Evolutionary conservation across 2,797 vertebrate genomes (phyloP).

Genomic region (Perodicticus potto): DNA sequence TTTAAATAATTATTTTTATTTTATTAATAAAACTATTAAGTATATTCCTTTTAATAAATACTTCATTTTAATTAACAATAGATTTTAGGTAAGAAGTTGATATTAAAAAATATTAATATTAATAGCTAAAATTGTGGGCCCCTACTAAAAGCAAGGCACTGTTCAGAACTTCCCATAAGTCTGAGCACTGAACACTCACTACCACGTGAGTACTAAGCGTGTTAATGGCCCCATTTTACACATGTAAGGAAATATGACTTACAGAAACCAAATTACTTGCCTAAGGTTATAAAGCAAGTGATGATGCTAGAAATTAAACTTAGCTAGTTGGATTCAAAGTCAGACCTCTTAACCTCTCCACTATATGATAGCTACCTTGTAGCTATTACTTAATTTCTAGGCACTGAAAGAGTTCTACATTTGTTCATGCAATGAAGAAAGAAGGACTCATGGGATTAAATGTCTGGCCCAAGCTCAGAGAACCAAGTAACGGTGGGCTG

Average conservation of each 20-base stretch:
- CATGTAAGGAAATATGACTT: background rate
- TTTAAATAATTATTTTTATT: conserved; percentile 22
- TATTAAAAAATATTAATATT: background rate
- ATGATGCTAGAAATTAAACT: conserved; percentile 10
- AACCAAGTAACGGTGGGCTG: background rate
- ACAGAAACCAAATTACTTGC: background rate
- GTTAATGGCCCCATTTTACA: background rate
- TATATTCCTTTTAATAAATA: conserved; percentile 6
- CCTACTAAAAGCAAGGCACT: background rate
- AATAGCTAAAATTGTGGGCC: background rate
- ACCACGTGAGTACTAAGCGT: background rate
- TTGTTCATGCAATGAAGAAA: background rate
- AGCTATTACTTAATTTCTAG: background rate
- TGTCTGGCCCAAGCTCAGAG: background rate
- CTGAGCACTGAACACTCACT: background rate
- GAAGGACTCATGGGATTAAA: background rate
- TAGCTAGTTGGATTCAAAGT: background rate
- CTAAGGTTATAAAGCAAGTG: background rate
- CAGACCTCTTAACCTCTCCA: background rate
- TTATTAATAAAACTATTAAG: background rate
- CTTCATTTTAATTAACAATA: conserved; percentile 10
- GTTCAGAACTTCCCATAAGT: background rate
- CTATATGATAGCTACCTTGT: background rate
- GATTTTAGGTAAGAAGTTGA: background rate
- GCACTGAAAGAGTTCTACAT: background rate